These are phyloP conservation scores for Apis laboriosa DNA, from an alignment of 1,140 invertebrate genomes.

Conservation along the genomic window DNA sequence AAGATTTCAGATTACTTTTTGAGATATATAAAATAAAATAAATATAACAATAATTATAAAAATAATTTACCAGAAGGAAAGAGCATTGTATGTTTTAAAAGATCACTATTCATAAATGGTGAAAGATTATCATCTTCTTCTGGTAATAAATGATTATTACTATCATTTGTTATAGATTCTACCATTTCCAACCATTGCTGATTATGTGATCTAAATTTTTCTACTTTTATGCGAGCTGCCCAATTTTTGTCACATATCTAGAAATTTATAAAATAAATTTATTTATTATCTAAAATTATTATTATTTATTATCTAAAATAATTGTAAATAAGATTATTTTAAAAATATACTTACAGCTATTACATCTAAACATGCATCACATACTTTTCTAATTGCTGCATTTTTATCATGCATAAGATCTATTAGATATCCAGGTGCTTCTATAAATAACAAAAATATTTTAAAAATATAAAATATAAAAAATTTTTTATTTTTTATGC, in stretches of 20 bases:
- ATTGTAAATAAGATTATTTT: slow-evolving; percentile 12
- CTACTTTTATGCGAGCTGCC: slow-evolving; percentile 94
- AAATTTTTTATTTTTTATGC: not conserved
- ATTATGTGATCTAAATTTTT: slow-evolving; percentile 98
- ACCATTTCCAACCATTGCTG: slow-evolving; percentile 99
- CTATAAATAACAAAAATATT: slow-evolving; percentile 77
- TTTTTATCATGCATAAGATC: slow-evolving; percentile 99
- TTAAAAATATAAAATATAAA: not conserved
- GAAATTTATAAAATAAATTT: slow-evolving; percentile 15
- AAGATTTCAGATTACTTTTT: not conserved
- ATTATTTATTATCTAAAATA: too few relatives aligned
- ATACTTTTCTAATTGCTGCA: slow-evolving; percentile 94
- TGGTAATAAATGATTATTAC: slow-evolving; percentile 80
- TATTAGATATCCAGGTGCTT: slow-evolving; percentile 97
- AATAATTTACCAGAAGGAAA: slow-evolving; percentile 83
- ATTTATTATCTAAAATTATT: slow-evolving; percentile 8
- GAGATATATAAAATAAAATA: not conserved
- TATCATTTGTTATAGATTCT: slow-evolving; percentile 83
- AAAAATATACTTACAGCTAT: slow-evolving; percentile 86
- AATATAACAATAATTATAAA: slow-evolving; percentile 1
- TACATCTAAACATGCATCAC: slow-evolving; percentile 94
- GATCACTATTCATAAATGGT: slow-evolving; percentile 87
- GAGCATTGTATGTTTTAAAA: slow-evolving; percentile 86
- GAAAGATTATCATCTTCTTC: slow-evolving; percentile 86
- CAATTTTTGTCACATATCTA: slow-evolving; percentile 94